Percentiles rank a stretch among this genome's conserved stretches.
Conservation (phyloP, 1,140 invertebrate genomes). For the Diorhabda elongata region DNA sequence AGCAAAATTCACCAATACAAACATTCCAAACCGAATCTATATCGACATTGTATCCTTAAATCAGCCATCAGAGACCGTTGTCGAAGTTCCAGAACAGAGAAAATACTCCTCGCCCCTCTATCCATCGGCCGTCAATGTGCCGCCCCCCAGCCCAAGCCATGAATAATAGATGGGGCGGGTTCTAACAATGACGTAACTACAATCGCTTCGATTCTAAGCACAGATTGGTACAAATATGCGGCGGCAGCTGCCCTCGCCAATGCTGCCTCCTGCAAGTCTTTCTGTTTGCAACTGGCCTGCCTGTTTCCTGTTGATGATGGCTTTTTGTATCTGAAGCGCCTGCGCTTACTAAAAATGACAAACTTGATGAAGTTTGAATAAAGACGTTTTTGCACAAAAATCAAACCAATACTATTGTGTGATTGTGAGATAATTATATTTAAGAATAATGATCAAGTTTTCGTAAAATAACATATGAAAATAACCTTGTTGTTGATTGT, state of each 20-base stretch:
- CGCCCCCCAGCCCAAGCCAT: slow-evolving; percentile 35
- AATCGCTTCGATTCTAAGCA: slow-evolving; percentile 45
- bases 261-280: slow-evolving; percentile 23
- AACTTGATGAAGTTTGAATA: too few species aligned
- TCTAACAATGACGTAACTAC: slow-evolving; percentile 50
- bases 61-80: slow-evolving; percentile 24
- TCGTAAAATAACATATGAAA: too few species aligned
- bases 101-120: slow-evolving; percentile 10
- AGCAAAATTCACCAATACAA: slow-evolving; percentile 11
- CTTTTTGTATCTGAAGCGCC: neutral
- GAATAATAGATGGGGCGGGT: slow-evolving; percentile 50
- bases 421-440: too few species aligned
- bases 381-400: too few species aligned
- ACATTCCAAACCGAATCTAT: slow-evolving; percentile 4
- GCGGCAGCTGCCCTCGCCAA: slow-evolving; percentile 21
- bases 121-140: slow-evolving; percentile 22
- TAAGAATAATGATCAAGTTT: too few species aligned
- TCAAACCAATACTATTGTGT: too few species aligned
- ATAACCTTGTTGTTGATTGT: too few species aligned
- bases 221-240: slow-evolving; percentile 46
- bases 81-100: slow-evolving; percentile 21
- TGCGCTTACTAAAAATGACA: neutral
- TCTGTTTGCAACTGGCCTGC: slow-evolving; percentile 26
- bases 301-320: slow-evolving; percentile 6
- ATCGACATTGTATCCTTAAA: slow-evolving; percentile 6